phyloP scores from a whole-genome alignment of 1,140 invertebrate species.

The Pygmarrhopalites habei region DNA sequence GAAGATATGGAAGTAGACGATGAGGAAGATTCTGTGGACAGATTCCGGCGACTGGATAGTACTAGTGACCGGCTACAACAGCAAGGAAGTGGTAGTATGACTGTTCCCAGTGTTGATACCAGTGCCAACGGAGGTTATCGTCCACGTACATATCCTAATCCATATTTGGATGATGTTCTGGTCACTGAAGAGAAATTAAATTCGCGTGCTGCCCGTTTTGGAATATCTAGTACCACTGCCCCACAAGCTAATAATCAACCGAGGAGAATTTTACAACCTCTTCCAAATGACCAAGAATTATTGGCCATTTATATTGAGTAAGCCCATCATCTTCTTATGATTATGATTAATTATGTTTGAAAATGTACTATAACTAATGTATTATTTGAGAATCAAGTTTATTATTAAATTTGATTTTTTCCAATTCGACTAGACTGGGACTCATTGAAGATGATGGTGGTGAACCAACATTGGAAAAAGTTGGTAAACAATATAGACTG shows the following conservation, averaged over 20 bases:
- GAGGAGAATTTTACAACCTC: background rate
- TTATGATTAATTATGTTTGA: too few relatives aligned
- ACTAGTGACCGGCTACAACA: too few relatives aligned
- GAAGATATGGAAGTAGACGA: constrained; percentile 7
- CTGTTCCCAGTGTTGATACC: background rate
- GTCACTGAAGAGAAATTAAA: constrained; percentile 23
- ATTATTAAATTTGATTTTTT: background rate
- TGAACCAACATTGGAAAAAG: constrained; percentile 18
- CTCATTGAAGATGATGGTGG: constrained; percentile 24
- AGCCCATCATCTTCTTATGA: background rate
- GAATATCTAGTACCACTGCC: background rate
- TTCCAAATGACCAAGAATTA: constrained; percentile 28
- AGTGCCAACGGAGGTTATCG: background rate
- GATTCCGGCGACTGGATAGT: too few relatives aligned
- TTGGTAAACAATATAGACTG: constrained; percentile 48
- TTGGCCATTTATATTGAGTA: constrained; percentile 35
- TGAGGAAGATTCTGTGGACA: background rate
- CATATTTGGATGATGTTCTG: constrained; percentile 16
- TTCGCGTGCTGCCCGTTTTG: constrained; percentile 28
- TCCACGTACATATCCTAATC: constrained; percentile 14
- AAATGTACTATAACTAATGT: too few relatives aligned
- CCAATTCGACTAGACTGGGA: constrained; percentile 20
- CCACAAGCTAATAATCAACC: background rate
- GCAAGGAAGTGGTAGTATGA: background rate
- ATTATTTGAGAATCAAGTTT: too few relatives aligned